A percentile compares a stretch with the other conserved stretches of the same genome.
phyloP scores from a whole-genome alignment of 2,888 invertebrate species.

The Drosophila infuscata region DNA sequence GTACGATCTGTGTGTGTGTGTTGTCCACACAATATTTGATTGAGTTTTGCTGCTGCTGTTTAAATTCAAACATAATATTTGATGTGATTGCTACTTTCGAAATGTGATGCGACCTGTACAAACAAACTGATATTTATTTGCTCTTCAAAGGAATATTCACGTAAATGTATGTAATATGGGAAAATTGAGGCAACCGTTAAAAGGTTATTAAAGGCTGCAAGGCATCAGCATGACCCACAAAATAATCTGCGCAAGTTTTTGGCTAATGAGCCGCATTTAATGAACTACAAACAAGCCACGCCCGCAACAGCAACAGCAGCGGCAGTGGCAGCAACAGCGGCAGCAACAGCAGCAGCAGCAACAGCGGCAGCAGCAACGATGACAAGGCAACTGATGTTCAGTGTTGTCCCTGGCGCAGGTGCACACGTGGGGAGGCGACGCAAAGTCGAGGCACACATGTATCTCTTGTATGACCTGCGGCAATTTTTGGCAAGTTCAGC shows the following conservation, averaged over 20 bases:
- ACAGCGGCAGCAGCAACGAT: constrained; percentile 8
- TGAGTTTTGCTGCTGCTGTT: constrained; percentile 47
- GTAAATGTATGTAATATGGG: constrained; percentile 1
- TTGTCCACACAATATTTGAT: constrained; percentile 42
- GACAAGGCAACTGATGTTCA: constrained; percentile 46
- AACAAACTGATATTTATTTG: constrained; percentile 40
- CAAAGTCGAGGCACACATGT: constrained; percentile 32
- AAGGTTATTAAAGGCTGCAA: constrained; percentile 28
- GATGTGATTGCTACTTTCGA: constrained; percentile 65
- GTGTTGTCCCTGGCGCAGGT: constrained; percentile 25
- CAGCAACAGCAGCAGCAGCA: constrained; percentile 5
- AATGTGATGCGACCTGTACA: constrained; percentile 52
- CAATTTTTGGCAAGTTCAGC: constrained; percentile 57
- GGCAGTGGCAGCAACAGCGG: not conserved
- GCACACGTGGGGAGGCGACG: not conserved
- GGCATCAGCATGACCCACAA: constrained; percentile 3
- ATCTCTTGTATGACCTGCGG: constrained; percentile 43
- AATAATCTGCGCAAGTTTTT: constrained; percentile 43
- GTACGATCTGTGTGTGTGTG: not conserved
- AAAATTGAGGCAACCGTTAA: constrained; percentile 29
- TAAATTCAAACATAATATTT: constrained; percentile 67
- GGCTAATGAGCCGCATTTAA: constrained; percentile 69
- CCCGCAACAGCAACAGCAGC: constrained; percentile 23
- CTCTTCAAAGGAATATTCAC: constrained; percentile 9
- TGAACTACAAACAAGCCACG: constrained; percentile 60